Base-by-base conservation (phyloP, 2,888 invertebrate species). In the Resseliella maxima region DNA sequence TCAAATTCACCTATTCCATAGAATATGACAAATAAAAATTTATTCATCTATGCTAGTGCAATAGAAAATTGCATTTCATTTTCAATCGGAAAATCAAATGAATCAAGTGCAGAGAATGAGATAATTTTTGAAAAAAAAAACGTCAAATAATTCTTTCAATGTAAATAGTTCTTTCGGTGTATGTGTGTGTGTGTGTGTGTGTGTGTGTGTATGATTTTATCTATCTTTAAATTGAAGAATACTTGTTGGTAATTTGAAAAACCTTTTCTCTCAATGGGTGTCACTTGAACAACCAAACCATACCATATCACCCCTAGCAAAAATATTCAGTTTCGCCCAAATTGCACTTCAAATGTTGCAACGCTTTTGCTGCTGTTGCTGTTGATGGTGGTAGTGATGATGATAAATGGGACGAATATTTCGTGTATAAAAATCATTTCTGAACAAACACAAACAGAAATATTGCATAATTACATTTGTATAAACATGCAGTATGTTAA, bases 391-490 rank as follows among this genome's bases (percentile, higher is more conserved):
- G 41, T n/a, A n/a, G 18, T 50, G 8, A 6, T 50, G 24, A 59
- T 59, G 59, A 59, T 59, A 24, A 59, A 59, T 59, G n/a, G n/a
- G 59, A 59, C 2, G 27, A 59, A 12, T 12, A 41, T 12, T 41
- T 41, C 18, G 18, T 50, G 18, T 50, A 50, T 41, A 8, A 3
- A 59, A 59, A 59, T 59, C 59, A 59, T 27, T 27, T 59, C 12
- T 24, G 24, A 41, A 50, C 50, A 50, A 50, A 59, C 15, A 27
- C 59, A 59, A 59, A 59, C 59, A 59, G 15, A 59, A 59, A 27
- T 59, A 59, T 59, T 59, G 59, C 27, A 59, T 59, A 59, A 59
- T 59, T 59, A 59, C 59, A 59, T 59, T 59, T 59, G 27, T 59
- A 59, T 59, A 59, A 59, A 59, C 59, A 72, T 31, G 35, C 72